Evolutionary conservation across 2,113 vertebrate species (phyloP).

Genomic region (Rhabdomys dilectus): DNA sequence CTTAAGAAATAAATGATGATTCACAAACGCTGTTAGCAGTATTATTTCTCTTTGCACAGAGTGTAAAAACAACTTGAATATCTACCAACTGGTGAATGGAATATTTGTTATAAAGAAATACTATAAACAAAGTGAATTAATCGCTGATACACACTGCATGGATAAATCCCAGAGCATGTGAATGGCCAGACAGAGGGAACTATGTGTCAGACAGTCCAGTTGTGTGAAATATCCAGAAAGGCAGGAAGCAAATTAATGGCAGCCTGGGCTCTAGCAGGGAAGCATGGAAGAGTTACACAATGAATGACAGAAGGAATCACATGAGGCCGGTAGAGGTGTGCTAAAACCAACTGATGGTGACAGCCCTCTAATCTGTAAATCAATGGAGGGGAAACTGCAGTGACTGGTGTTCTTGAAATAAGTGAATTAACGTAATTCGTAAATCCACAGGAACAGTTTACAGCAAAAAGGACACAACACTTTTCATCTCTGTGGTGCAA

Average conservation of each 20-base stretch:
- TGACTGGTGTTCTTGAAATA: background rate
- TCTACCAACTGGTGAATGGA: background rate
- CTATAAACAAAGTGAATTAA: background rate
- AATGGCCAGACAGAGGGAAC: background rate
- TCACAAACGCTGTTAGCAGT: background rate
- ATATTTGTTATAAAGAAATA: background rate
- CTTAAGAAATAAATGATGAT: conserved; percentile 14
- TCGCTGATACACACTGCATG: background rate
- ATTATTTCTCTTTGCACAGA: background rate
- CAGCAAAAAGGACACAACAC: background rate
- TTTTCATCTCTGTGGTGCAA: background rate
- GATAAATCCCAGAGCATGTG: background rate
- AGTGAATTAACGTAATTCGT: background rate
- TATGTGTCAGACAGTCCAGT: background rate
- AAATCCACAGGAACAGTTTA: background rate
- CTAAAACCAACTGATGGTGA: background rate
- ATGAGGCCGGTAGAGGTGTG: background rate
- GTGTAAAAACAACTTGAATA: background rate
- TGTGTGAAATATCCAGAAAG: background rate
- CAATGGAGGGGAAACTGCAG: background rate
- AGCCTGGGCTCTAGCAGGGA: background rate
- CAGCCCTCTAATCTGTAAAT: background rate
- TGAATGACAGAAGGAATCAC: background rate
- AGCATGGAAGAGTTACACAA: background rate
- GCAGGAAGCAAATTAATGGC: background rate